Evolutionary conservation across 2,797 vertebrate species (phyloP), one percentile per base, ranked within the genome.

Genomic region (Pteropus rufus): DNA sequence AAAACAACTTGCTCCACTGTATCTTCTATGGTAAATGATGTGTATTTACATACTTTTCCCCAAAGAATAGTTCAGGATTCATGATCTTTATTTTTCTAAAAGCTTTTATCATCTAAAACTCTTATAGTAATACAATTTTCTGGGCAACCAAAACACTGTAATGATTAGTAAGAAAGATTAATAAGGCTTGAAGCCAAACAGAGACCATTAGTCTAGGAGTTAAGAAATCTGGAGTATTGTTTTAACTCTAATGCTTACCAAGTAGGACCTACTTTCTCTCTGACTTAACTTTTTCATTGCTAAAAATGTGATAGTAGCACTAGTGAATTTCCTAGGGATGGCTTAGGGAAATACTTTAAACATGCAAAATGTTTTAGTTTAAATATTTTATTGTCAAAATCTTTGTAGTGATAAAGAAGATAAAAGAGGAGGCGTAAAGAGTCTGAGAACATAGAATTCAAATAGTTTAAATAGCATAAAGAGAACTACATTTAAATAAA

Each of bases 331-430:
- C 49, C 29, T 44, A 72, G 21, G 12, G 21, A 73, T 36, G 72
- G 12, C 7, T 72, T 70, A 73, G 70, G 60, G 62, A 89, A 96
- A 92, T 92, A 72, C 10, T 58, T 26, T n/a, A 73, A 77, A 73
- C 24, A 76, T 29, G 19, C 83, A 34, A 91, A 46, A 89, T 75
- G 21, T 54, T 65, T 83, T 67, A 26, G 21, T 73, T 86, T 76
- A 83, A 93, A 49, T 93, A 77, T 75, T 91, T 89, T 85, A 67
- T 70, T 97, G 91, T 84, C 21, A 72, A 89, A 90, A 49, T 2
- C 16, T 91, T 41, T 76, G 10, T 73, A 80, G 60, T 34, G 24
- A 56, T 85, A 39, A 70, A 34, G 26, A 94, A 95, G 26, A 16
- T 29, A 72, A 92, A 81, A 58, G 60, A 56, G 14, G 19, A 76